These are phyloP conservation scores for Nebria ingens DNA, from an alignment of 1,140 invertebrate species.

Conservation along the genomic window DNA sequence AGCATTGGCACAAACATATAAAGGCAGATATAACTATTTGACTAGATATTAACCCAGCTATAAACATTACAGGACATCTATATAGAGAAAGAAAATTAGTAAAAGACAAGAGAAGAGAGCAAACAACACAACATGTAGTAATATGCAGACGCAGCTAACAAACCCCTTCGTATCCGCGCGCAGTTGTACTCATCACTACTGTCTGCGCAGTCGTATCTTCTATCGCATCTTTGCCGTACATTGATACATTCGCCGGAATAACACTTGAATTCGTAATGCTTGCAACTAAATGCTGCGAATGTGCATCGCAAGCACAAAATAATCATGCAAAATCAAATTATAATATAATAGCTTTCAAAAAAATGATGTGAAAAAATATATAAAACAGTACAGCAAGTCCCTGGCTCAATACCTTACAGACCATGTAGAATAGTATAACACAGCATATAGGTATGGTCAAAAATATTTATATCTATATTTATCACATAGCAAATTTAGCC, in stretches of 20 bases:
- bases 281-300: constrained; percentile 25
- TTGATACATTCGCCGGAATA: constrained; percentile 48
- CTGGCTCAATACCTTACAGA: background rate
- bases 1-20: no score
- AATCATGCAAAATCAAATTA: constrained; percentile 1
- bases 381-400: background rate
- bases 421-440: no score
- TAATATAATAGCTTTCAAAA: background rate
- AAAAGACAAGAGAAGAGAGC: no score
- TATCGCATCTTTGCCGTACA: constrained; percentile 53
- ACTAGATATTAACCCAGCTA: no score
- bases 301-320: constrained; percentile 9
- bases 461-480: no score
- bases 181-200: constrained; percentile 62
- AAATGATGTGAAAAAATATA: background rate
- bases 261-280: constrained; percentile 48
- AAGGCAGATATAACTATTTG: no score
- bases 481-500: no score
- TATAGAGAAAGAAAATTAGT: no score
- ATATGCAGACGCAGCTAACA: constrained; percentile 23
- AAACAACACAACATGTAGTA: constrained; percentile 31
- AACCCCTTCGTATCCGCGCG: constrained; percentile 31
- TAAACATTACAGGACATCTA: no score
- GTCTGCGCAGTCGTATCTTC: constrained; percentile 55
- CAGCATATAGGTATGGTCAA: no score